These are phyloP conservation scores for Acipenser ruthenus DNA, from an alignment of 2,797 vertebrate species.

Conservation along the genomic window DNA sequence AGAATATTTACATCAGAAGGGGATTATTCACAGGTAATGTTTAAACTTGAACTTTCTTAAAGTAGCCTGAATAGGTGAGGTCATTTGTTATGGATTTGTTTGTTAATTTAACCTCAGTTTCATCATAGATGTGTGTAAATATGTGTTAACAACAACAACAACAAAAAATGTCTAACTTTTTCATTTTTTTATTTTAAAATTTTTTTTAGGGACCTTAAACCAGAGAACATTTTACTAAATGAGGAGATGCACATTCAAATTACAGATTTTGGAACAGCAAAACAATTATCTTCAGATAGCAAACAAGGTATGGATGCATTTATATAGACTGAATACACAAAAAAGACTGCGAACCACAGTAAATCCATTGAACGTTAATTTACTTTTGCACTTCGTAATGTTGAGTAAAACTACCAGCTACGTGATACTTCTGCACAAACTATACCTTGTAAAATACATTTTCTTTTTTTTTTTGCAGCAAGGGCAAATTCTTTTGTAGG, in stretches of 20 bases:
- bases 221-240: conserved; percentile 95
- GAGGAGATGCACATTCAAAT: conserved; percentile 99
- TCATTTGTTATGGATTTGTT: neutral
- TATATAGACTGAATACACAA: too few relatives aligned
- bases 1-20: conserved; percentile 93
- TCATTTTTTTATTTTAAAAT: too few relatives aligned
- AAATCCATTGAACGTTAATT: too few relatives aligned
- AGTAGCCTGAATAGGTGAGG: neutral
- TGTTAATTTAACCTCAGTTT: conserved; percentile 3
- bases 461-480: conserved; percentile 50
- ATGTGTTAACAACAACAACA: neutral
- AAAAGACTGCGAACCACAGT: too few relatives aligned
- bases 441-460: neutral
- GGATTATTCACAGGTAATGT: conserved; percentile 94
- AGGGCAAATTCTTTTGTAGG: conserved; percentile 98
- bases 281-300: conserved; percentile 90
- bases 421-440: neutral
- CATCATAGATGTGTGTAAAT: neutral
- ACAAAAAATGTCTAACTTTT: neutral
- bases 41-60: neutral
- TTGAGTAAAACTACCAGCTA: too few relatives aligned
- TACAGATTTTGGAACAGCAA: conserved; percentile 97
- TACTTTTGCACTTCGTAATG: too few relatives aligned
- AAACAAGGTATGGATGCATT: conserved; percentile 71
- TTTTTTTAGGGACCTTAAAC: conserved; percentile 88